Evolutionary conservation across 2,888 invertebrate genomes (phyloP), one percentile per base, ranked within the genome.

Genomic region (Drosophila recens): DNA sequence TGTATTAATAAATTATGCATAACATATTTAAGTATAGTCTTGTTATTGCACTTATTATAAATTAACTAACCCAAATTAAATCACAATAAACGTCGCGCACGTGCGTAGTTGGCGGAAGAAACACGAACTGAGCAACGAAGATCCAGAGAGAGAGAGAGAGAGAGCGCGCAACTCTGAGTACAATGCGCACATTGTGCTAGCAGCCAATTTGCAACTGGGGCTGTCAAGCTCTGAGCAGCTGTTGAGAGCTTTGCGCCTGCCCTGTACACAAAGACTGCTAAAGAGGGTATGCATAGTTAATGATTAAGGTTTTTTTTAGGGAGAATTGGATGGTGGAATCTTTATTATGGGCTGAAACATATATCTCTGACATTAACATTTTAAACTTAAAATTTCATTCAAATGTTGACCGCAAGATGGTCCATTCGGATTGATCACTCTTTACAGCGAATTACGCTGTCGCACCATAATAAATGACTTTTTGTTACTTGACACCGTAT

Each of bases 11-110:
- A 43, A 42, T 10, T 40, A 8, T 15, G 6, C 33, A 13, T 42
- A 11, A 9, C 34, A 15, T 36, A 49, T 48, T 54, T n/a, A 36
- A 46, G 34, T 46, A 27, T 15, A 34, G 36, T 13, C n/a, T 27
- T 11, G 20, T n/a, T 43, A 6, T 33, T 42, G 4, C 10, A 17
- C 20, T 13, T 48, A 42, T 42, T 34, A 34, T 17, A 13, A 17
- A 34, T 57, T n/a, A 82, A 80, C 68, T 82, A 70, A 87, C 82
- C 77, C 62, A 54, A 77, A 72, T 71, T 69, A 9, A 33, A 53
- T 42, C 43, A 76, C 79, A 69, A 71, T 69, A 71, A 67, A 27
- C 46, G 53, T 1, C 58, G 72, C 69, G 77, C 83, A 79, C 87
- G 84, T 83, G 89, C 72, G 75, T 23, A 46, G 33, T 13, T 62